These are phyloP conservation scores for Xyrauchen texanus DNA, from an alignment of 2,113 vertebrate species.

Conservation along the genomic window DNA sequence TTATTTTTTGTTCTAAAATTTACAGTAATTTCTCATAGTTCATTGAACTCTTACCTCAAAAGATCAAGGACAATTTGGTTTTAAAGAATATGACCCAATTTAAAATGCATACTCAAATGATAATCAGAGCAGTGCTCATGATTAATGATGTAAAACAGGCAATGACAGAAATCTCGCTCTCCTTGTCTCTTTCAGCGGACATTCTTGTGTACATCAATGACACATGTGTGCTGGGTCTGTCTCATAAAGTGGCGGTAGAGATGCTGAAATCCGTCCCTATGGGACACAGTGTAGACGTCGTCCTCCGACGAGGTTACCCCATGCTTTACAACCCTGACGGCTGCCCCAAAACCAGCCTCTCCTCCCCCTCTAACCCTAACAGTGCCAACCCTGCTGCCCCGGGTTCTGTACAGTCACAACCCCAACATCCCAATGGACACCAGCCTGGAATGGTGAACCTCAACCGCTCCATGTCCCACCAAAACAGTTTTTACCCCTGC, in stretches of 20 bases:
- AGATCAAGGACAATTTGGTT: no score
- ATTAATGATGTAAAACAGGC: not conserved
- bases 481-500: constrained; percentile 63
- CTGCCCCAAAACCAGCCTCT: constrained; percentile 68
- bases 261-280: constrained; percentile 76
- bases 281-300: constrained; percentile 76
- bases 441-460: constrained; percentile 52
- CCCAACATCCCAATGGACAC: constrained; percentile 47
- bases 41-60: no score
- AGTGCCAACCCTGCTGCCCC: constrained; percentile 43
- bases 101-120: no score
- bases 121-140: not conserved
- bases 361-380: constrained; percentile 55
- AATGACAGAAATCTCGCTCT: not conserved
- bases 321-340: constrained; percentile 80
- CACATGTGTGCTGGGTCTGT: constrained; percentile 74
- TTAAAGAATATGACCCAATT: no score
- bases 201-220: constrained; percentile 78
- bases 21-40: no score
- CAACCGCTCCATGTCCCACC: constrained; percentile 59
- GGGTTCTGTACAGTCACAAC: constrained; percentile 54
- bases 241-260: constrained; percentile 79
- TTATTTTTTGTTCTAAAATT: no score
- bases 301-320: constrained; percentile 76
- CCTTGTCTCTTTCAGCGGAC: constrained; percentile 64